Conservation (phyloP, 2,113 vertebrate genomes). For the Ceratotherium simum region DNA sequence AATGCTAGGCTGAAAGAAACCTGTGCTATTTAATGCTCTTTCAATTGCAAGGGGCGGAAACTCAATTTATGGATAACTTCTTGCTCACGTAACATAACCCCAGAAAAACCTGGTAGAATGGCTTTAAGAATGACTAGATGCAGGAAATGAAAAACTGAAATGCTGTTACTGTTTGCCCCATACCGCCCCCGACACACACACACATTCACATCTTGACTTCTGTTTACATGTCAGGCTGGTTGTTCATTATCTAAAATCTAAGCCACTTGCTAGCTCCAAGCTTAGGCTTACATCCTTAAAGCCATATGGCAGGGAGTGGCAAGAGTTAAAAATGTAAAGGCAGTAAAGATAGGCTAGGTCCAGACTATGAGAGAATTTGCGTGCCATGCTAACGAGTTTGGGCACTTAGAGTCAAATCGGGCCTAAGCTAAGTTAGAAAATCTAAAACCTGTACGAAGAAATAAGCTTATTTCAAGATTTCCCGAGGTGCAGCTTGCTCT, state of each 20-base stretch:
- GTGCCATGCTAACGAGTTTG: neutral
- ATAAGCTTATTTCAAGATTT: conserved; percentile 19
- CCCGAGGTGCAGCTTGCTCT: neutral
- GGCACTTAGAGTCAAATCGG: neutral
- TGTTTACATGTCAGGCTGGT: neutral
- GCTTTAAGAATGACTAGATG: neutral
- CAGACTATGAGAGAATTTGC: neutral
- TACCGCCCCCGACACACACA: neutral
- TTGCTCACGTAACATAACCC: neutral
- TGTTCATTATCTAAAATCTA: conserved; percentile 22
- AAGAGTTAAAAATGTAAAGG: neutral
- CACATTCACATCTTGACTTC: neutral
- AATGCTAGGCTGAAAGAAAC: neutral
- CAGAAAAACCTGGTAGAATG: neutral
- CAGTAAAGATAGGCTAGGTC: neutral
- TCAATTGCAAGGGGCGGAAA: neutral
- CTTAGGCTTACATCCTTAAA: conserved; percentile 5
- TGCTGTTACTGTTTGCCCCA: neutral
- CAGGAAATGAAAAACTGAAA: neutral
- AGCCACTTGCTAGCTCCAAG: neutral
- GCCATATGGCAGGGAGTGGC: neutral
- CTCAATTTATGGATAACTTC: neutral
- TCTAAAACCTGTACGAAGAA: conserved; percentile 19
- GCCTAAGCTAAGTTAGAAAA: neutral
- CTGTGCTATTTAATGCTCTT: neutral